A percentile compares a stretch with the other conserved stretches of the same genome.
Evolutionary conservation across 35 echinoderm and acorn worm species (phyloP).

Genomic region (Apostichopus parvimensis): DNA sequence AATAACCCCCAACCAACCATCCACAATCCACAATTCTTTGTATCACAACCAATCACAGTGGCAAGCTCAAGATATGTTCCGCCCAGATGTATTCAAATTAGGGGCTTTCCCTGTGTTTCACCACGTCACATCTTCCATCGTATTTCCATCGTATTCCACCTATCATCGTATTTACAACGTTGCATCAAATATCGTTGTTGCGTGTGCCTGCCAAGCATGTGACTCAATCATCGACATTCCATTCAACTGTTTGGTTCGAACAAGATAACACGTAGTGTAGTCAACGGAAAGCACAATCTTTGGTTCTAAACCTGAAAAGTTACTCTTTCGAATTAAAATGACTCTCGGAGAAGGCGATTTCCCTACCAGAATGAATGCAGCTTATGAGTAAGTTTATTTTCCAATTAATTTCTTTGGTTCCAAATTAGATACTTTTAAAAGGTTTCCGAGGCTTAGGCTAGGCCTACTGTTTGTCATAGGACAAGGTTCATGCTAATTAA

Average conservation of each 20-base stretch:
- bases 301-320: background rate
- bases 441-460: too few relatives aligned
- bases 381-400: constrained; percentile 1
- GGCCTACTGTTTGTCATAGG: too few relatives aligned
- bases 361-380: background rate
- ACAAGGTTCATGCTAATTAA: background rate
- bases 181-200: background rate
- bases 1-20: too few relatives aligned
- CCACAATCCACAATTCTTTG: too few relatives aligned
- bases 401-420: too few relatives aligned
- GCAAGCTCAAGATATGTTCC: background rate
- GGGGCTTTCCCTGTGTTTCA: background rate
- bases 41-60: background rate
- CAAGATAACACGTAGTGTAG: background rate
- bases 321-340: constrained; percentile 5
- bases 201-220: background rate
- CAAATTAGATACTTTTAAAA: too few relatives aligned
- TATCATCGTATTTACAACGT: background rate
- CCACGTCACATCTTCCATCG: background rate
- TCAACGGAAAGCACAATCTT: background rate
- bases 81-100: background rate
- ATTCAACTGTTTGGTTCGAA: background rate
- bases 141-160: background rate
- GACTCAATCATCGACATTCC: background rate
- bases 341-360: background rate